These are phyloP conservation scores for Rhabdophis nuchalis DNA, from an alignment of 2,797 vertebrate species.

Conservation along the genomic window DNA sequence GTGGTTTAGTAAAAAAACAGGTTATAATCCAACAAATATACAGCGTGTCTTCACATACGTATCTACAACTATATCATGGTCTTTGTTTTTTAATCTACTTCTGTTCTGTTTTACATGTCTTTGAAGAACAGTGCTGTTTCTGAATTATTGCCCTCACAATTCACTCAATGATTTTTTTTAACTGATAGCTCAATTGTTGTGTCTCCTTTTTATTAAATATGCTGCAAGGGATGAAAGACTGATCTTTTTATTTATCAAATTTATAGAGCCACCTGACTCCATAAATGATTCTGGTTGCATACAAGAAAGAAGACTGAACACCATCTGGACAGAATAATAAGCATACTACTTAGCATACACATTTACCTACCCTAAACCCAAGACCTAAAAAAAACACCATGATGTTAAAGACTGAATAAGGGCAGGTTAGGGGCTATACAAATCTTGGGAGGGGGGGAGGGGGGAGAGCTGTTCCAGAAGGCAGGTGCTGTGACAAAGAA, in stretches of 20 bases:
- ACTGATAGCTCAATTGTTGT: background rate
- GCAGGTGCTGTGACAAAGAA: background rate
- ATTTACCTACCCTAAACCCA: background rate
- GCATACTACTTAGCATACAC: background rate
- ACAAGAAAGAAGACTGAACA: background rate
- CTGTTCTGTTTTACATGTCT: constrained; percentile 30
- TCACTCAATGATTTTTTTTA: constrained; percentile 43
- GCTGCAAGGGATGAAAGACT: background rate
- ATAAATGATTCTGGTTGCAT: background rate
- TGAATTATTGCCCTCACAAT: background rate
- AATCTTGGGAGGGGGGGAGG: background rate
- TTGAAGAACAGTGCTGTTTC: constrained; percentile 8
- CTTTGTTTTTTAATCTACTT: background rate
- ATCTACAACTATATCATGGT: background rate
- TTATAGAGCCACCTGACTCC: background rate
- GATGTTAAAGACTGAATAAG: background rate
- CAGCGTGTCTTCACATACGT: constrained; percentile 39
- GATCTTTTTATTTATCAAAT: background rate
- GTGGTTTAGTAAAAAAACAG: constrained; percentile 71
- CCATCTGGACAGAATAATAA: background rate
- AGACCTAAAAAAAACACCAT: background rate
- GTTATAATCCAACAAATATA: constrained; percentile 64
- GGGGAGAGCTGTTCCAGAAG: background rate
- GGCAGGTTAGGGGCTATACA: background rate
- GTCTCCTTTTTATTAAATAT: background rate